Evolutionary conservation across 2,888 invertebrate genomes (phyloP).

Genomic region (Margaritifera margaritifera): DNA sequence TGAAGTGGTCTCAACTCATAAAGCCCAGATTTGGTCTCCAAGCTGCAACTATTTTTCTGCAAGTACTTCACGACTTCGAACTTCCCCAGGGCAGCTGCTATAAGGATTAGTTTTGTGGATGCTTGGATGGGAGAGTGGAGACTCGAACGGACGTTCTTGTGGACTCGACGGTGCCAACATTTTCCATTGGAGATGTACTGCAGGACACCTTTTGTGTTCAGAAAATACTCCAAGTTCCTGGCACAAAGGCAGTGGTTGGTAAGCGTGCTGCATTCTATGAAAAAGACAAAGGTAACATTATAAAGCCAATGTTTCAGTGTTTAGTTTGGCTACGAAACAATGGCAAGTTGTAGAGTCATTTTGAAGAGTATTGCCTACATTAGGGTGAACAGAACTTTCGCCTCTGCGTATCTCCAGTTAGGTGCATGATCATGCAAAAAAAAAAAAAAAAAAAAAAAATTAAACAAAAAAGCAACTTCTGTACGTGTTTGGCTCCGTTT

Average conservation of each 20-base stretch:
- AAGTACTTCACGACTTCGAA: slow-evolving; percentile 29
- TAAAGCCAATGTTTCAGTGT: not conserved
- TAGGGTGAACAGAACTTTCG: no score
- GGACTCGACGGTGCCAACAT: slow-evolving; percentile 37
- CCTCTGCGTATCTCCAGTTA: no score
- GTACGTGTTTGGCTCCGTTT: no score
- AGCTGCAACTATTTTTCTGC: slow-evolving; percentile 24
- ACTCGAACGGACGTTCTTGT: slow-evolving; percentile 6
- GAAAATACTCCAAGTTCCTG: slow-evolving; percentile 36
- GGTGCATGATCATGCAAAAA: no score
- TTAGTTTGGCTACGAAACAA: no score
- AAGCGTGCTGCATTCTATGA: slow-evolving; percentile 34
- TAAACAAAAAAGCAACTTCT: no score
- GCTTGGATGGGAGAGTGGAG: slow-evolving; percentile 24
- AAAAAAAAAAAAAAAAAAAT: no score
- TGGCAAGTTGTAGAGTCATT: no score
- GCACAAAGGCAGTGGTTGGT: slow-evolving; percentile 40
- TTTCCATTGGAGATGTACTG: slow-evolving; percentile 29
- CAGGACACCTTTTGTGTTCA: slow-evolving; percentile 33
- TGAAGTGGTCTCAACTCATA: slow-evolving; percentile 35
- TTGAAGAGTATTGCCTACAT: no score
- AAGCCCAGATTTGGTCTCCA: slow-evolving; percentile 34
- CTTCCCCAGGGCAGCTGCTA: slow-evolving; percentile 31
- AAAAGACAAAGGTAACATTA: not conserved
- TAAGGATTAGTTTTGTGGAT: slow-evolving; percentile 20